Base-by-base conservation (phyloP, 2,888 invertebrate species). In the Drepana falcataria region DNA sequence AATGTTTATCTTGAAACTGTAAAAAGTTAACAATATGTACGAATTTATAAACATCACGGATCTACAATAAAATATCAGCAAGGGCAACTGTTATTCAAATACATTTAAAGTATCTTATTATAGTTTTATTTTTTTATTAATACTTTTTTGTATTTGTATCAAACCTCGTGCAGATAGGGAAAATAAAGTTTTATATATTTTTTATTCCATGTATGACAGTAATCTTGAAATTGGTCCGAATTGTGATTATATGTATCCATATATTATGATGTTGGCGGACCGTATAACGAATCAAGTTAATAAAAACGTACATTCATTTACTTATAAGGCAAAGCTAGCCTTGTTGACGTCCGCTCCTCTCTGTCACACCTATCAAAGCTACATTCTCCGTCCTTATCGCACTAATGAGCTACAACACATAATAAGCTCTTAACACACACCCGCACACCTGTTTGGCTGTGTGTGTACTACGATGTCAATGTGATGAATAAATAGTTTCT, bases 401-500 rank as follows among this genome's bases (percentile, higher is more conserved):
- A 83, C 88, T 87, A 86, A 89, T 88, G 87, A 86, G 85, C 80
- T 69, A 69, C 75, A 76, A 74, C 74, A 81, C 78, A 77, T 62
- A 66, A 65, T 68, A 66, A 63, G 63, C 60, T 63, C 44, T 58
- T 55, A 21, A 71, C 79, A 66, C 72, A 73, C 73, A 73, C 73
- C 67, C 58, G 54, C 59, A 63, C 60, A 67, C 34, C 58, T 55
- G 59, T 69, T 53, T 66, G 58, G 65, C 59, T 73, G 71, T 77
- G 73, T 71, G 73, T 65, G 66, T 74, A 61, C 65, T 64, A 61
- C 71, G 73, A 73, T 83, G 83, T 85, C 86, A 83, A 83, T 84
- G 83, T 84, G 86, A 85, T 86, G 85, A 87, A 88, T 87, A 87
- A 88, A 89, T 85, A 87, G 87, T 88, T 88, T 89, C 88, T 87